Evolutionary conservation across 2,113 vertebrate genomes (phyloP).

Genomic region (Macheiramphus alcinus): DNA sequence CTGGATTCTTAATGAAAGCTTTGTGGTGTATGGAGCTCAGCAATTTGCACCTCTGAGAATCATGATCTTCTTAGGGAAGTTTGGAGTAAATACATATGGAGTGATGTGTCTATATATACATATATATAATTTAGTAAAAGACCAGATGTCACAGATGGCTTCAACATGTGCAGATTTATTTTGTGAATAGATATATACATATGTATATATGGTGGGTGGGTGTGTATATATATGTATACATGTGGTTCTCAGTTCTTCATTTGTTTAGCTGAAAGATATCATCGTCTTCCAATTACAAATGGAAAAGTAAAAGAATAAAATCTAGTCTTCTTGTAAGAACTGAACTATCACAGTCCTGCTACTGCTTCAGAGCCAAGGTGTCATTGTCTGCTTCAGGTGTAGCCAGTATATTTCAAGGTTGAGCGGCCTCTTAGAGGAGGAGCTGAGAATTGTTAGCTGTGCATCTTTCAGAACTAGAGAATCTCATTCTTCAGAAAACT

Average conservation of each 20-base stretch:
- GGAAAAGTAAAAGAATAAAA: neutral
- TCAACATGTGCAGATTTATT: slow-evolving; percentile 14
- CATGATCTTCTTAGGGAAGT: neutral
- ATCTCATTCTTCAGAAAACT: neutral
- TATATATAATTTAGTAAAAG: neutral
- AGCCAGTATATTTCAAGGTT: neutral
- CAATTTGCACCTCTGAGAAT: neutral
- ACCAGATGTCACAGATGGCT: slow-evolving; percentile 10
- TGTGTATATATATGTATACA: neutral
- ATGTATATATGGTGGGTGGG: too few relatives aligned
- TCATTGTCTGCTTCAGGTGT: neutral
- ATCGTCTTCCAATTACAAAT: neutral
- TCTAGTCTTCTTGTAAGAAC: neutral
- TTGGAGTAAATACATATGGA: neutral
- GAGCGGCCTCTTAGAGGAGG: neutral
- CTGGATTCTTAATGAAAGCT: neutral
- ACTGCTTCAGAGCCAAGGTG: neutral
- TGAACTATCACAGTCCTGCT: neutral
- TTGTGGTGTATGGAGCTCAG: neutral
- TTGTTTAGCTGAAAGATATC: neutral
- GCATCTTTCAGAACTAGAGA: neutral
- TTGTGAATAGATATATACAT: neutral
- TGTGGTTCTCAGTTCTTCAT: neutral
- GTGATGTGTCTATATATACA: neutral
- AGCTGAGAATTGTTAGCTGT: neutral